Evolutionary conservation across 2,113 vertebrate species (phyloP).

Genomic region (Carollia perspicillata): DNA sequence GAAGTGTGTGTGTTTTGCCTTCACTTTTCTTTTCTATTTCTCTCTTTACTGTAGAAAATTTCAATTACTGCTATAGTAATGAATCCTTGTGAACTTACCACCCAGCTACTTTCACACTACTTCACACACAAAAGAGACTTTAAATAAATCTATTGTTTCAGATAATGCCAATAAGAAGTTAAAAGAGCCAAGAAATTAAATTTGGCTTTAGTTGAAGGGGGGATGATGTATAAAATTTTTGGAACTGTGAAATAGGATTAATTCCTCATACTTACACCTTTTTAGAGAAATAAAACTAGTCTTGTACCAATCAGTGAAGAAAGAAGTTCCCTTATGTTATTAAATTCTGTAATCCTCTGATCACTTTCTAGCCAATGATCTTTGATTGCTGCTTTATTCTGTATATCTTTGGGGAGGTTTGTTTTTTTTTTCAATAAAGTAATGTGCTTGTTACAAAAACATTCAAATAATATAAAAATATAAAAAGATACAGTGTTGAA

Average conservation of each 20-base stretch:
- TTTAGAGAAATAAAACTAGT: too few relatives aligned
- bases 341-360: neutral
- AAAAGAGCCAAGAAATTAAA: neutral
- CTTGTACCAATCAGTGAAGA: too few relatives aligned
- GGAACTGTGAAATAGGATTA: neutral
- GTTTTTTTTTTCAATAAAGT: neutral
- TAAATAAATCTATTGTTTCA: neutral
- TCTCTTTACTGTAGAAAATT: neutral
- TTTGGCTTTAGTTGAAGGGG: neutral
- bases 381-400: neutral
- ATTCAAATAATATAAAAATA: neutral
- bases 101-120: neutral
- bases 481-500: neutral
- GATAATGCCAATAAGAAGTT: neutral
- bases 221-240: neutral
- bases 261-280: neutral
- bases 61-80: neutral
- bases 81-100: neutral
- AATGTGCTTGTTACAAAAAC: neutral
- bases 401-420: neutral
- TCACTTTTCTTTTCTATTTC: neutral
- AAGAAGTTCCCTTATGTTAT: neutral
- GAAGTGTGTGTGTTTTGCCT: neutral
- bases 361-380: neutral
- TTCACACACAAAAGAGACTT: neutral